Evolutionary conservation across 2,113 vertebrate species (phyloP), one percentile per base, ranked within the genome.

Genomic region (Oncorhynchus keta): DNA sequence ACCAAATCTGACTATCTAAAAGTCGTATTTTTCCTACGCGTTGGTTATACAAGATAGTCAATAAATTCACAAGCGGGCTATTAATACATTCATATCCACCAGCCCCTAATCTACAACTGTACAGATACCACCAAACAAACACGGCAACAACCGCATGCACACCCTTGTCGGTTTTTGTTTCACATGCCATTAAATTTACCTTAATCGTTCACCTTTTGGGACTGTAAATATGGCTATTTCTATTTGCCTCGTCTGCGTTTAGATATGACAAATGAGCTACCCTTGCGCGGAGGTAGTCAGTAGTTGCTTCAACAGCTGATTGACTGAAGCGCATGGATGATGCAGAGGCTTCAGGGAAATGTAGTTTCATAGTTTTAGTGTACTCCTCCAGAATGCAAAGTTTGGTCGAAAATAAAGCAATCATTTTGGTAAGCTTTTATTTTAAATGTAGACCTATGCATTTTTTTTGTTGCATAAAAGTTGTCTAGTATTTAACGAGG

Each of bases 231-330:
- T 94, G 89, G 91, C 88, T 93, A 86, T 95, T 92, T 95, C 93
- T 95, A 93, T 95, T 94, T 94, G 93, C 95, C 94, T 95, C 95
- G 93, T 91, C 92, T 95, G 92, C 84, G 89, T 92, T 93, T 92
- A 93, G 94, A 90, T 95, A 90, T 93, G 94, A 94, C 92, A 95
- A 94, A 92, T 85, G 93, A 93, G 78, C 94, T 89, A 92, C 93
- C 93, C 93, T 91, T 90, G 94, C 92, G 94, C 93, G 91, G 95
- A 94, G 92, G 74, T 88, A 89, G 91, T 93, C 92, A 93, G 93
- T 93, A 93, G 96, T 95, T 94, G 95, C 95, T 95, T 95, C 95
- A 97, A 98, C 97, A 99, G 96, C 95, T 97, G 95, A 94, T 92
- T 93, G 94, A 94, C 91, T 89, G 95, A 88, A 82, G 94, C 94